Conservation (phyloP, 92 coral and sea anemone species). For the Scolanthus callimorphus region DNA sequence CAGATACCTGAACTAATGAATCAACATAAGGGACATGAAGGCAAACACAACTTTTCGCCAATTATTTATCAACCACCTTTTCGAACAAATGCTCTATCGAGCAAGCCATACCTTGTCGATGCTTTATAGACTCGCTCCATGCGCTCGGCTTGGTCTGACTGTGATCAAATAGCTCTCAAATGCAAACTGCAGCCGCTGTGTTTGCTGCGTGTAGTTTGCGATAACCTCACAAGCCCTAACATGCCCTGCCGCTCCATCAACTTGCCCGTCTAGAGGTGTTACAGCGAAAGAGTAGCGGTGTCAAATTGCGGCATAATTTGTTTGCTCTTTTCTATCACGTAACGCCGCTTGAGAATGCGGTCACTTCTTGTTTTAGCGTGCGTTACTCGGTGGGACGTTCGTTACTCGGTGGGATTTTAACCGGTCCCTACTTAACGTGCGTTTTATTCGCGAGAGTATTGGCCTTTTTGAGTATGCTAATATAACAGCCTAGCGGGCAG, state of each 20-base stretch:
- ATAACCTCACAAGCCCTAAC: conserved; percentile 7
- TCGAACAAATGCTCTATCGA: background rate
- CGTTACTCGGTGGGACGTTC: background rate
- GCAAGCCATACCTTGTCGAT: background rate
- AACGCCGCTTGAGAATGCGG: background rate
- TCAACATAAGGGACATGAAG: no score
- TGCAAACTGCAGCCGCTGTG: background rate
- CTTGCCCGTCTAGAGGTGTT: background rate
- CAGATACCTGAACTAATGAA: no score
- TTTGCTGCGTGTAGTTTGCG: background rate
- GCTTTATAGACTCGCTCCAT: background rate
- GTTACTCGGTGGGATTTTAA: background rate
- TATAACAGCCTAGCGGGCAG: background rate
- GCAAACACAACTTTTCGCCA: background rate
- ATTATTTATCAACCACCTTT: background rate
- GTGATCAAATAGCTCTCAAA: background rate
- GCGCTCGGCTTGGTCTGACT: background rate
- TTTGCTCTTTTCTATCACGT: background rate
- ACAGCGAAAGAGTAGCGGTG: background rate
- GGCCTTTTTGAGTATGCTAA: background rate
- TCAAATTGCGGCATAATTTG: background rate
- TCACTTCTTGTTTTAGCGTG: background rate
- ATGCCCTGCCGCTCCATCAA: background rate
- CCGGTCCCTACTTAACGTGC: background rate
- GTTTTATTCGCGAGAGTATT: background rate